Evolutionary conservation across 2,797 vertebrate species (phyloP).

Genomic region (Onychomys arenicola): DNA sequence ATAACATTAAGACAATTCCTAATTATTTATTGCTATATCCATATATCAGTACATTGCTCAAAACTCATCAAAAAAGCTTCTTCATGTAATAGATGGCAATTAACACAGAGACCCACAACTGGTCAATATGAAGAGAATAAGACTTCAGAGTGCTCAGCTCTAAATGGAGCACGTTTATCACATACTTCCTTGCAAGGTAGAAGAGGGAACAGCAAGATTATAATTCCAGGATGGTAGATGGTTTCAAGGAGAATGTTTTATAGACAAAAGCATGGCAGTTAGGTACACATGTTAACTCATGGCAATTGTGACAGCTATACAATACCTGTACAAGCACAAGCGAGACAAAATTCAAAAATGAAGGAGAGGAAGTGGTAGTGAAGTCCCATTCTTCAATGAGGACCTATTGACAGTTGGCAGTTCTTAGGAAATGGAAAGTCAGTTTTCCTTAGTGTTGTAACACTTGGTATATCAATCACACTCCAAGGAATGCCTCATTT

Average conservation of each 20-base stretch:
- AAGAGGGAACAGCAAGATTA: not conserved
- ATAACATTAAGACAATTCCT: not conserved
- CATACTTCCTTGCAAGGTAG: not conserved
- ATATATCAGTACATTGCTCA: not conserved
- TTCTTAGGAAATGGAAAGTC: not conserved
- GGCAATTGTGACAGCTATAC: not conserved
- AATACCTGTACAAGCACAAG: not conserved
- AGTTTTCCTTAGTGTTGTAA: not conserved
- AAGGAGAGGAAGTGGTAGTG: not conserved
- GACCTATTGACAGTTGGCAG: not conserved
- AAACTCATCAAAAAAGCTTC: not conserved
- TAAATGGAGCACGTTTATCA: not conserved
- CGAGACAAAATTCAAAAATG: not conserved
- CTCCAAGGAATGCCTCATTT: not conserved
- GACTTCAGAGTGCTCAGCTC: not conserved
- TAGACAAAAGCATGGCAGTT: not conserved
- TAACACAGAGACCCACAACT: not conserved
- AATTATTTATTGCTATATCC: not conserved
- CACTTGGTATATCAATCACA: not conserved
- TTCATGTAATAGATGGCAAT: not conserved
- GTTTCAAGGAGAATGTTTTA: not conserved
- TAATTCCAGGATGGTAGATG: not conserved
- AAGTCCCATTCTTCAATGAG: not conserved
- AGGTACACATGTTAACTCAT: not conserved
- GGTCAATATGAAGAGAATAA: not conserved